A percentile compares a stretch with the other conserved stretches of the same genome.
These are phyloP conservation scores for Peromyscus leucopus DNA, from an alignment of 2,113 vertebrate species.

Conservation along the genomic window DNA sequence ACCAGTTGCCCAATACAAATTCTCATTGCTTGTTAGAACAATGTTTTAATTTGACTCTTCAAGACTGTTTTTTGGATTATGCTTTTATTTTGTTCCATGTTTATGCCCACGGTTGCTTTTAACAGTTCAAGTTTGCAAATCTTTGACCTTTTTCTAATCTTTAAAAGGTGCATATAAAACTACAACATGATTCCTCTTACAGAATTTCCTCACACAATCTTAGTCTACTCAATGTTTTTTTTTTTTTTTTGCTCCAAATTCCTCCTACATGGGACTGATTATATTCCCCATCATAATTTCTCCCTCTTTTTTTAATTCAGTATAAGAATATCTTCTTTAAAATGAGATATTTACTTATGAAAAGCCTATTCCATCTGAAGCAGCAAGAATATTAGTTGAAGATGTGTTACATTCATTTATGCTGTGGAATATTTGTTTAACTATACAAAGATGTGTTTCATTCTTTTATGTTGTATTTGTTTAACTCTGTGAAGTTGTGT, in stretches of 20 bases:
- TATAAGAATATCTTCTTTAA: slow-evolving; percentile 19
- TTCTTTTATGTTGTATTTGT: not conserved
- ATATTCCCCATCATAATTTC: not conserved
- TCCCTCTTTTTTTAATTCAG: not conserved
- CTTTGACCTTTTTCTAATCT: not conserved
- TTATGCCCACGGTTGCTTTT: not conserved
- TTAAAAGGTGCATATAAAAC: slow-evolving; percentile 12
- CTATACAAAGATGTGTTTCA: not conserved
- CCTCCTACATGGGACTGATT: not conserved
- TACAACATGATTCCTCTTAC: not conserved
- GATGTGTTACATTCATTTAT: not conserved
- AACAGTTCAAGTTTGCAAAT: not conserved
- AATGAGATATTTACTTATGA: slow-evolving; percentile 39
- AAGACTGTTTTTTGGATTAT: not conserved
- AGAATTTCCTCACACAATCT: not conserved
- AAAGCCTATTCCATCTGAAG: not conserved
- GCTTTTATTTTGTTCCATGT: not conserved
- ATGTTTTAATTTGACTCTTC: not conserved
- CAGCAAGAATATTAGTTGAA: not conserved
- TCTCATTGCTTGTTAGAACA: not conserved
- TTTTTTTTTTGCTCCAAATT: not conserved
- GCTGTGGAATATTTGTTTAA: not conserved
- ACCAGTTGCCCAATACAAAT: not conserved
- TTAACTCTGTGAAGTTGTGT: not conserved
- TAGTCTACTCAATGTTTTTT: not conserved